Evolutionary conservation across 2,797 vertebrate species (phyloP).

Genomic region (Aulostomus chinensis): DNA sequence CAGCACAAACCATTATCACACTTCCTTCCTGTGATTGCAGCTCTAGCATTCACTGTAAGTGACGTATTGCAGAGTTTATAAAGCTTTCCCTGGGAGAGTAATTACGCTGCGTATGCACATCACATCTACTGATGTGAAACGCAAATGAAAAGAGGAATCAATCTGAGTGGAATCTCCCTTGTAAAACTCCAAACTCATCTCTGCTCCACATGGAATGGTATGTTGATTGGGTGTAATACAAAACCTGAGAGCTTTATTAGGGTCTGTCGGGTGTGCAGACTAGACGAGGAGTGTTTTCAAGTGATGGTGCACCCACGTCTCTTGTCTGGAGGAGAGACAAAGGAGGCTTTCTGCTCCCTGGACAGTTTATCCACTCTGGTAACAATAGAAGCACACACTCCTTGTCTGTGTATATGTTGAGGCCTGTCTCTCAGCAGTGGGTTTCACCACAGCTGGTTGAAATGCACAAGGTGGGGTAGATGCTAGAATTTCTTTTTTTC

Average conservation of each 20-base stretch:
- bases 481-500: too few species aligned
- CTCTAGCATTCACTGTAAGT: background rate
- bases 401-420: conserved; percentile 3
- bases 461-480: conserved; percentile 1
- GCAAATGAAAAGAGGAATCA: conserved; percentile 28
- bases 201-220: conserved; percentile 20
- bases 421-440: conserved; percentile 13
- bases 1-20: background rate
- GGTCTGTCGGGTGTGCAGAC: conserved; percentile 47
- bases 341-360: conserved; percentile 51
- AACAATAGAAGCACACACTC: conserved; percentile 41
- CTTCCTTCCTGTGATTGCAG: conserved; percentile 14
- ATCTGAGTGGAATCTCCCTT: conserved; percentile 46
- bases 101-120: background rate
- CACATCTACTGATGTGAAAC: background rate
- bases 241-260: conserved; percentile 61
- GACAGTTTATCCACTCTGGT: conserved; percentile 24
- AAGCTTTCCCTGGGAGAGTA: background rate
- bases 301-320: conserved; percentile 53
- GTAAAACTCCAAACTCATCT: conserved; percentile 13
- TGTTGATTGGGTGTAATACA: conserved; percentile 59
- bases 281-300: conserved; percentile 59
- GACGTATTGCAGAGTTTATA: background rate
- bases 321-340: conserved; percentile 65
- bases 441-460: conserved; percentile 2